Percentiles rank a stretch among this genome's conserved stretches.
These are phyloP conservation scores for Hycleus phaleratus DNA, from an alignment of 1,140 invertebrate species.

Conservation along the genomic window DNA sequence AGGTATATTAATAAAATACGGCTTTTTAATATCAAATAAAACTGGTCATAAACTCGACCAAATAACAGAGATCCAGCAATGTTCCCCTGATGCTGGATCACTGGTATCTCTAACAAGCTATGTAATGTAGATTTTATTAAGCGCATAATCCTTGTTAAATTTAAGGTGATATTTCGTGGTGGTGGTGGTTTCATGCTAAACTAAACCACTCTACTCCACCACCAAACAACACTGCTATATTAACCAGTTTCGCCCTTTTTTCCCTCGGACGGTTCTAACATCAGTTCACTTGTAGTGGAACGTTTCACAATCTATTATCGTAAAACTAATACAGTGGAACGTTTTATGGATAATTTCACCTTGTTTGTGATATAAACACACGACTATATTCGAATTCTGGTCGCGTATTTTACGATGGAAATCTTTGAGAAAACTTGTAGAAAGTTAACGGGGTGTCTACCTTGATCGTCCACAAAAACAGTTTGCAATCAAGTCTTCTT, in stretches of 20 bases:
- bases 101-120: constrained; percentile 25
- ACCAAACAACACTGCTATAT: too few species aligned
- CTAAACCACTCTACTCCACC: background rate
- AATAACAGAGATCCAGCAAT: constrained; percentile 21
- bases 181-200: background rate
- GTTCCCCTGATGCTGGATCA: constrained; percentile 28
- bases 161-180: constrained; percentile 7
- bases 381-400: background rate
- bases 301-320: constrained; percentile 14
- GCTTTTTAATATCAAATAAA: constrained; percentile 29
- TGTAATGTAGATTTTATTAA: constrained; percentile 29
- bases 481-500: too few species aligned
- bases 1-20: constrained; percentile 22
- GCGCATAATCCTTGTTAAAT: constrained; percentile 26
- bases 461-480: too few species aligned
- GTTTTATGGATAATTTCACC: constrained; percentile 12
- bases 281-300: background rate
- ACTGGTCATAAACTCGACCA: constrained; percentile 22
- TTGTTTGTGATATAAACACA: constrained; percentile 8
- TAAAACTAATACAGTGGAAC: constrained; percentile 13
- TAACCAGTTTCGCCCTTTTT: too few species aligned
- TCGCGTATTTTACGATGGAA: too few species aligned
- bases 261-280: too few species aligned
- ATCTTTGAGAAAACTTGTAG: too few species aligned
- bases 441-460: too few species aligned